Base-by-base conservation (phyloP, 2,113 vertebrate genomes). In the Budorcas taxicolor region DNA sequence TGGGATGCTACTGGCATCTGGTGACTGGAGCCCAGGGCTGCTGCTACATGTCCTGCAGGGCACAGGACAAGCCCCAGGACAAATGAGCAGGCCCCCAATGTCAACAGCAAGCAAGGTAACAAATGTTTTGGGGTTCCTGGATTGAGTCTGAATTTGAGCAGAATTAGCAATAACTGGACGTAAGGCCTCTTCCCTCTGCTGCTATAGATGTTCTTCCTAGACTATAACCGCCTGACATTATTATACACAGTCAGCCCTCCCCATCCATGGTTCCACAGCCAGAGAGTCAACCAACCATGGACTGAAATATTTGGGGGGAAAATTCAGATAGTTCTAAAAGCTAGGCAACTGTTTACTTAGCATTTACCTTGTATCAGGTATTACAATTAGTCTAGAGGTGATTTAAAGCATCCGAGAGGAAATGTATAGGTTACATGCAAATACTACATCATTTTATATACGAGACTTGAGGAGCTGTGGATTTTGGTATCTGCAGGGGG, bases 41-140 rank as follows among this genome's bases (percentile, higher is more conserved):
- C 21, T 11, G 33, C 62, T 27, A 9, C 25, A 29, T 0, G 0
- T 2, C 55, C 23, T 1, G 0, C 2, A 0, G 2, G 2, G 50
- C 64, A 16, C 19, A 0, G 57, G 52, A 36, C 3, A 0, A 40
- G 19, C 53, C 55, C 3, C 0, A 25, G 45, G 29, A 58, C 47
- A 33, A 33, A 16, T 7, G 6, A 19, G 3, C 78, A 3, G 4
- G 67, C 3, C 57, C 7, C 7, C 45, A 12, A 1, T 5, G 12
- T n/a, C 57, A 6, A 2, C 0, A 21, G 45, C 5, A 25, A 21
- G 21, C 1, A 58, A 40, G 60, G 23, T 11, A 15, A 1, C 11
- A 53, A 74, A 78, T 40, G 6, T 47, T 55, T 13, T 16, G 57
- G 80, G 53, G 53, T 50, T 60, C 50, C 58, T 50, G 33, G 64